Base-by-base conservation (phyloP, 2,797 vertebrate species). In the Amphiprion clarkii region DNA sequence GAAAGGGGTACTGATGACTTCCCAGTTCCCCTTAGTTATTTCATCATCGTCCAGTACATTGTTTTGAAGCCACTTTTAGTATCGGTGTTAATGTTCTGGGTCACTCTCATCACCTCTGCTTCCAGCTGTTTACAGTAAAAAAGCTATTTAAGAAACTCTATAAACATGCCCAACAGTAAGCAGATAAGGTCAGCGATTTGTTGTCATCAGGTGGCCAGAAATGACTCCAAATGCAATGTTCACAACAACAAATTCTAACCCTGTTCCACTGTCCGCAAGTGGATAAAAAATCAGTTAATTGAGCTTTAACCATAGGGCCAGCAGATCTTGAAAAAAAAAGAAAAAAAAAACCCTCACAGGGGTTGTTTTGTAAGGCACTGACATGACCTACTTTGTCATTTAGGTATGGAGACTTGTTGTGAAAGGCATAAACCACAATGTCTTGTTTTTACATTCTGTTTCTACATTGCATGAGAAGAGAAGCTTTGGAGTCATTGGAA, bases 361-460 rank as follows among this genome's bases (percentile, higher is more conserved):
- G 48, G 56, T 19, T 78, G 56, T 84, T 75, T 84, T 82, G 66
- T 52, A 65, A 79, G 65, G 27, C 23, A 2, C 61, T 72, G 59
- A 31, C 65, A 44, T 69, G 75, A 80, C 65, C 79, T 76, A 59
- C 51, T 79, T 81, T 69, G 39, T 71, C 33, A 68, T 80, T 46
- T 64, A 77, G 14, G 57, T 51, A 74, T 14, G 33, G 75, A 85
- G 71, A 76, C 71, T 70, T 72, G 70, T 81, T 76, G 75, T 74
- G 81, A 82, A 83, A 87, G 21, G 21, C 66, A 31, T 4, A 68
- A 73, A 79, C 83, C 79, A 51, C 78, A 68, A n/a, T 3, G 54
- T 71, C 65, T 74, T 85, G 74, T 67, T 84, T 81, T 56, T 27
- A 64, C n/a, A 0, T 42, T 42, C 72, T 57, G 40, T 71, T 67